Base-by-base conservation (phyloP, 2,888 invertebrate species). In the Dysmachus trigonus region DNA sequence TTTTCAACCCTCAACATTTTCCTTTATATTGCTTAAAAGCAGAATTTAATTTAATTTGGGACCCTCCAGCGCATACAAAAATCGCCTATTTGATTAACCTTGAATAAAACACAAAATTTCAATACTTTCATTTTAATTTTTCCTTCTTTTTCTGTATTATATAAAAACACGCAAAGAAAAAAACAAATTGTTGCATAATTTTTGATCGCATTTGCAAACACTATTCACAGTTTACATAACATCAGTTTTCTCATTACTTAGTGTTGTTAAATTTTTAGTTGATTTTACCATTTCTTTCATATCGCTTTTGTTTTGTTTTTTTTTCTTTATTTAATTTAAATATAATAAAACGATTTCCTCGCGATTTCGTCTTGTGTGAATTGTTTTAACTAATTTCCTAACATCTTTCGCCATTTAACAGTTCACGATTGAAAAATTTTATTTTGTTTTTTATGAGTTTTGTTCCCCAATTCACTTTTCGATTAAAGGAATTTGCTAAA, bases 81-180 rank as follows among this genome's bases (percentile, higher is more conserved):
- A n/a, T n/a, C n/a, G n/a, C n/a, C n/a, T n/a, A n/a, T n/a, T n/a
- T n/a, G n/a, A n/a, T n/a, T n/a, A n/a, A n/a, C 13, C 2, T 5
- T 18, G 13, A 73, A 31, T 73, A 73, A 73, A 73, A 73, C 5
- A 73, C 10, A 1, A 13, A n/a, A 0, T n/a, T 79, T 79, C 41
- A 51, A 79, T 79, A 51, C 30, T 51, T 53, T 79, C 51, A 79
- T 79, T 79, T 51, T 79, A 51, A 85, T 76, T 86, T 72, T 81
- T 82, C 71, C 13, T 82, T 86, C 73, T 71, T 81, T 51, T 41
- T 35, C 79, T 35, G 79, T 86, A 73, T 82, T 62, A 86, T 86
- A 86, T 86, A 86, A 86, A 86, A 86, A 86, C 86, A 86, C 86
- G 86, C 86, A 71, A 86, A 86, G 81, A 86, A 86, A 79, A 79